Percentiles rank a stretch among this genome's conserved stretches.
Evolutionary conservation across 2,888 invertebrate genomes (phyloP).

Genomic region (Rhamnusium bicolor): DNA sequence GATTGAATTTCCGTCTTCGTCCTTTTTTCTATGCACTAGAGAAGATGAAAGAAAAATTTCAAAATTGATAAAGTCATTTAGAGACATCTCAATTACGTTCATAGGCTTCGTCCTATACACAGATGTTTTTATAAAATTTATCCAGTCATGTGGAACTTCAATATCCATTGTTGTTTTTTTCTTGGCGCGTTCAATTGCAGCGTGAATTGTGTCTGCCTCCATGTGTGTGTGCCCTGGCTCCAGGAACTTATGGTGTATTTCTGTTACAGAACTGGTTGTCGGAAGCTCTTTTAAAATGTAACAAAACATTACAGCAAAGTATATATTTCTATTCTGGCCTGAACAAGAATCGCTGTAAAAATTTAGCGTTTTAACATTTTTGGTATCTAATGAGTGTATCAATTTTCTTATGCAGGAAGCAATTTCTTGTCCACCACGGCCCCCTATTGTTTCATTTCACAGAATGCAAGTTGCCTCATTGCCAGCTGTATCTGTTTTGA

Average conservation of each 20-base stretch:
- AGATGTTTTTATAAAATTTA: not conserved
- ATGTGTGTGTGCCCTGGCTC: constrained; percentile 23
- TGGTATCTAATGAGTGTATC: not conserved
- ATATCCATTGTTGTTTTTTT: constrained; percentile 1
- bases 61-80: constrained; percentile 2
- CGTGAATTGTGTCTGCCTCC: constrained; percentile 23
- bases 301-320: constrained; percentile 1
- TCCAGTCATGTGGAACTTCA: not conserved
- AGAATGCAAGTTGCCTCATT: constrained; percentile 45
- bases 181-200: constrained; percentile 17
- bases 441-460: constrained; percentile 52
- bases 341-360: constrained; percentile 8
- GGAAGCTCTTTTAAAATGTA: not conserved
- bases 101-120: not conserved
- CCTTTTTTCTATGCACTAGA: constrained; percentile 14
- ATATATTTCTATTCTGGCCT: not conserved
- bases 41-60: not conserved
- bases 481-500: constrained; percentile 46
- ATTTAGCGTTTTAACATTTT: not conserved
- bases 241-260: constrained; percentile 13
- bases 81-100: not conserved
- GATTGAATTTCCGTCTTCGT: not conserved
- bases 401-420: constrained; percentile 32
- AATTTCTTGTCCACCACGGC: constrained; percentile 53
- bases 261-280: not conserved